A percentile compares a stretch with the other conserved stretches of the same genome.
Conservation (phyloP, 2,797 vertebrate species). For the Myotis vivesi region DNA sequence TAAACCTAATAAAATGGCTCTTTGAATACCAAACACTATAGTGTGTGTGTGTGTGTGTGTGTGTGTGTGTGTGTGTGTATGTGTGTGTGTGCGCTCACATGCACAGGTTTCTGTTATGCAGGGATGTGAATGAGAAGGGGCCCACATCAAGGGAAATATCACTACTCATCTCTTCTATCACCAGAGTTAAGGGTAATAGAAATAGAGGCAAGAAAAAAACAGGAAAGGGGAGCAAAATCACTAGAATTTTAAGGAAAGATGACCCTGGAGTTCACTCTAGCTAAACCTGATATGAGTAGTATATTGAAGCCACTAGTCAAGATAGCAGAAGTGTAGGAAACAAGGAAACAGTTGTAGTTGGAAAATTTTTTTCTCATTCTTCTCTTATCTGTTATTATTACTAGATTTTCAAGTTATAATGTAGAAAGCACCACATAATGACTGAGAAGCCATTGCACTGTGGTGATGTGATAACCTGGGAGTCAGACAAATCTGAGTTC, state of each 20-base stretch:
- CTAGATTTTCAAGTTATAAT: not conserved
- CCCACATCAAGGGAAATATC: not conserved
- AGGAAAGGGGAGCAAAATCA: not conserved
- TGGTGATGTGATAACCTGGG: not conserved
- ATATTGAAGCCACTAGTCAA: not conserved
- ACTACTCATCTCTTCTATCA: not conserved
- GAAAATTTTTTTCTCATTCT: not conserved
- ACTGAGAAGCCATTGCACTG: not conserved
- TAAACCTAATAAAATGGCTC: not conserved
- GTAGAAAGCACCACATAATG: not conserved
- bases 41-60: not conserved
- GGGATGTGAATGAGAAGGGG: not conserved
- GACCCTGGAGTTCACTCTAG: not conserved
- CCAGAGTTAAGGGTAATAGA: not conserved
- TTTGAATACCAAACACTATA: not conserved
- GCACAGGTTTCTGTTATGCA: not conserved
- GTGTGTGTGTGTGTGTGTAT: too few relatives aligned
- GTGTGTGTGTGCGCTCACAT: rapidly evolving
- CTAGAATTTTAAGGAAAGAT: not conserved
- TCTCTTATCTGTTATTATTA: not conserved
- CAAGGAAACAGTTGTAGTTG: not conserved
- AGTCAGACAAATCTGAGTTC: not conserved
- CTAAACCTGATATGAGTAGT: not conserved
- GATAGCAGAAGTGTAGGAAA: not conserved
- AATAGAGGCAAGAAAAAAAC: not conserved